phyloP scores from a whole-genome alignment of 2,797 vertebrate species.

The Darevskia nairensis region DNA sequence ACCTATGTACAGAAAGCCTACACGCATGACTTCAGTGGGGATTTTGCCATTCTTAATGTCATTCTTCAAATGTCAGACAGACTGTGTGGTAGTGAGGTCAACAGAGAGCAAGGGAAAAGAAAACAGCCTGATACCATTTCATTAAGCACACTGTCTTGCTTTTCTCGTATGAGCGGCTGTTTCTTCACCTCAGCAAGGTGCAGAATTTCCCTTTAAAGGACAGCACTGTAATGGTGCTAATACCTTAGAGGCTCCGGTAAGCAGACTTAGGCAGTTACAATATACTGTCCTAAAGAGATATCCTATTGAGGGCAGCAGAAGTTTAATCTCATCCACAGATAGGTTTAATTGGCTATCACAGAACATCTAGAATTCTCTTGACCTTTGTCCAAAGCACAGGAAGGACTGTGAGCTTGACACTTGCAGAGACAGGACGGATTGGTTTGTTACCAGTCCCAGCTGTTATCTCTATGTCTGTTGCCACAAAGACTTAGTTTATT shows the following conservation, averaged over 20 bases:
- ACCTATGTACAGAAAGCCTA: background rate
- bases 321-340: slow-evolving; percentile 37
- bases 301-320: slow-evolving; percentile 28
- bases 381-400: slow-evolving; percentile 5
- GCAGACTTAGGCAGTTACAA: slow-evolving; percentile 12
- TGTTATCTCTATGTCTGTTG: slow-evolving; percentile 30
- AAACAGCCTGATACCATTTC: slow-evolving; percentile 9
- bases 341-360: slow-evolving; percentile 38
- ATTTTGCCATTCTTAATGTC: slow-evolving; percentile 32
- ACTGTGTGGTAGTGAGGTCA: slow-evolving; percentile 2
- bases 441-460: slow-evolving; percentile 23
- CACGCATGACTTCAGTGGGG: background rate
- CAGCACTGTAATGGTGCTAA: slow-evolving; percentile 21
- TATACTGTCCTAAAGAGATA: slow-evolving; percentile 19
- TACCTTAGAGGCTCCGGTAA: background rate
- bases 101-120: background rate
- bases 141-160: slow-evolving; percentile 15
- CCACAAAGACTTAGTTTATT: slow-evolving; percentile 39
- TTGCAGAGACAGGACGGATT: slow-evolving; percentile 34
- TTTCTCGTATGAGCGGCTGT: background rate
- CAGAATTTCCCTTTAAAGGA: slow-evolving; percentile 21
- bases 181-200: slow-evolving; percentile 7
- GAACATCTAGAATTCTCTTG: slow-evolving; percentile 38
- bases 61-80: slow-evolving; percentile 27
- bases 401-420: slow-evolving; percentile 15